Percentiles rank a stretch among this genome's conserved stretches.
Conservation (phyloP, 1,140 invertebrate species). For the Aphaenogaster rudis region DNA sequence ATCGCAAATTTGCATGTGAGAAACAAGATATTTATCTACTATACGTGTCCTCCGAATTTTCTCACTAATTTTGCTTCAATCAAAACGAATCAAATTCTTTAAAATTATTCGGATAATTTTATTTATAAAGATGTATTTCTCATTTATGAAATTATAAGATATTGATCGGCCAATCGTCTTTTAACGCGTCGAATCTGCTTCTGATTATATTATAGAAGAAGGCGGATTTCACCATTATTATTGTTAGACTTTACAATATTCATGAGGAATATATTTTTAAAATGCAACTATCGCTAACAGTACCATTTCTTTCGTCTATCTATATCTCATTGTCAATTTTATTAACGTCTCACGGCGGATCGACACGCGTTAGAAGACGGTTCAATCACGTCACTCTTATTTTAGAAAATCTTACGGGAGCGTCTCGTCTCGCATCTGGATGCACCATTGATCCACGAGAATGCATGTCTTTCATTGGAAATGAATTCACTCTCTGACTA, state of each 20-base stretch:
- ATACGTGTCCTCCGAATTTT: neutral
- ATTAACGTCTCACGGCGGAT: neutral
- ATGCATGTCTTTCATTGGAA: constrained; percentile 94
- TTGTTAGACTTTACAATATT: neutral
- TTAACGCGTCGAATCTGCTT: neutral
- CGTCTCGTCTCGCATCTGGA: constrained; percentile 91
- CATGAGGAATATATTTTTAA: neutral
- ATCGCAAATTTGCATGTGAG: neutral
- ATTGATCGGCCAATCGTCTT: neutral
- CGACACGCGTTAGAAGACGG: neutral
- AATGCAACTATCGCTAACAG: neutral
- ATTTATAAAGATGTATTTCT: neutral
- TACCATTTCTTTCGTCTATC: neutral
- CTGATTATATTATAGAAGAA: neutral
- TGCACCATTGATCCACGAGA: constrained; percentile 88
- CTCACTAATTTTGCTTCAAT: neutral
- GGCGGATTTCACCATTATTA: neutral
- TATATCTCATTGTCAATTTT: constrained; percentile 17
- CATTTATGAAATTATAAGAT: neutral
- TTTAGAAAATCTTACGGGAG: constrained; percentile 89
- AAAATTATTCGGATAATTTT: neutral
- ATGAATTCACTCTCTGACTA: constrained; percentile 91
- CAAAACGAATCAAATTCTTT: neutral
- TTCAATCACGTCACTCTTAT: constrained; percentile 42
- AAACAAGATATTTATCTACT: neutral